Base-by-base conservation (phyloP, 2,113 vertebrate genomes). In the Andinoacara biseriatus region DNA sequence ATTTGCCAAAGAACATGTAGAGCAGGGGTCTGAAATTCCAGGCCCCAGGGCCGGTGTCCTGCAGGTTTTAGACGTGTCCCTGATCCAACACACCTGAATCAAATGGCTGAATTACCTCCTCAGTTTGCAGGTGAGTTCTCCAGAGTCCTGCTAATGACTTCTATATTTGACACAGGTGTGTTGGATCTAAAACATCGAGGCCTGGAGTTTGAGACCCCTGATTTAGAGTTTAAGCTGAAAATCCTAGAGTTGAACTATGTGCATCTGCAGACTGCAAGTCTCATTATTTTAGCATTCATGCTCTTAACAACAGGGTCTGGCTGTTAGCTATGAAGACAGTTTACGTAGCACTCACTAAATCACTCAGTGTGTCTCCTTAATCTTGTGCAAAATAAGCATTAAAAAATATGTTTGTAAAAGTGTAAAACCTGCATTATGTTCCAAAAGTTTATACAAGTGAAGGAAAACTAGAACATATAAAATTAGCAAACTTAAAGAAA, bases 201-300 rank as follows among this genome's bases (percentile, higher is more conserved):
- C 26, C 26, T 26, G 26, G 26, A 26, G 26, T 26, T 26, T 26
- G 26, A 26, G 2, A 26, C 26, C 26, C 26, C 26, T 26, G 26
- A 26, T 33, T 33, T 33, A 33, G 33, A 58, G 60, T 1, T 17
- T 13, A 18, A 24, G 7, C 69, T 63, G 67, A 52, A 10, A 81
- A 63, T 77, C 88, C 75, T 69, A 6, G 22, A 74, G 59, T 26
- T 87, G 35, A 57, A 81, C 77, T 77, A 40, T 33, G 59, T 18
- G 38, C 56, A 40, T 74, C 11, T 57, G n/a, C 10, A 33, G 22
- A 40, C 24, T 76, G 38, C 10, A 20, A 33, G 33, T 49, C 58
- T 43, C n/a, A 40, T 78, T 74, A 18, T 33, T 75, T 82, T 62
- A 62, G 22, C 31, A 26, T 74, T 69, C 18, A 31, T 15, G 43